Evolutionary conservation across 2,888 invertebrate genomes (phyloP).

Genomic region (Cheilosia grossa): DNA sequence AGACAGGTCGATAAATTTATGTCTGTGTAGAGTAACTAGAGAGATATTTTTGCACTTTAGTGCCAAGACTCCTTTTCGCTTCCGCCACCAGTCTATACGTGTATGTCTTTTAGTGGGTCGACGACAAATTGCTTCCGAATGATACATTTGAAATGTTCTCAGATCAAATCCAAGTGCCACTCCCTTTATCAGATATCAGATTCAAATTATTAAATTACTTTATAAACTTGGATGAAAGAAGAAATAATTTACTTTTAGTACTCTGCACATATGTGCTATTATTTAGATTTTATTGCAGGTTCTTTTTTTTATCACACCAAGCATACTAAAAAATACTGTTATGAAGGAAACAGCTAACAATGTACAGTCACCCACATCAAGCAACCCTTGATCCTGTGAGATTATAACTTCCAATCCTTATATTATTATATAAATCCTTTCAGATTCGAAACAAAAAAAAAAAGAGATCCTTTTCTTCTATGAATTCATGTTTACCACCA

Average conservation of each 20-base stretch:
- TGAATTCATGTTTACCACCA: constrained; percentile 62
- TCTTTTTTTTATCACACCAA: neutral
- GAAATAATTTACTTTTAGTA: constrained; percentile 18
- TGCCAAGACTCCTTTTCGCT: constrained; percentile 46
- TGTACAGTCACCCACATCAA: neutral
- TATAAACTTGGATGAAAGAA: neutral
- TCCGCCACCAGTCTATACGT: constrained; percentile 28
- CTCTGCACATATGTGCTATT: neutral
- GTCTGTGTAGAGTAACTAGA: constrained; percentile 14
- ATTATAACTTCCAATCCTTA: constrained; percentile 41
- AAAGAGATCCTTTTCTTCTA: neutral
- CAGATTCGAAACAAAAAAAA: constrained; percentile 21
- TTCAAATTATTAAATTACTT: constrained; percentile 27
- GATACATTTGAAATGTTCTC: constrained; percentile 16
- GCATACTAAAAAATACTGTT: constrained; percentile 7
- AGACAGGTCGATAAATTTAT: constrained; percentile 52
- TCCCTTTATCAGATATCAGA: constrained; percentile 13
- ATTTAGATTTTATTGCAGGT: constrained; percentile 3
- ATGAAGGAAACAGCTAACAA: neutral
- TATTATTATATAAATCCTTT: constrained; percentile 49
- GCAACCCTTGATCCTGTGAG: constrained; percentile 9
- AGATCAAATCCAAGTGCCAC: constrained; percentile 8
- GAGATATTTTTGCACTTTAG: constrained; percentile 32
- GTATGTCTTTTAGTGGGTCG: neutral
- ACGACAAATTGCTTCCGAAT: constrained; percentile 48